A percentile compares a stretch with the other conserved stretches of the same genome.
Evolutionary conservation across 2,113 vertebrate genomes (phyloP).

Genomic region (Corythornis vintsioides): DNA sequence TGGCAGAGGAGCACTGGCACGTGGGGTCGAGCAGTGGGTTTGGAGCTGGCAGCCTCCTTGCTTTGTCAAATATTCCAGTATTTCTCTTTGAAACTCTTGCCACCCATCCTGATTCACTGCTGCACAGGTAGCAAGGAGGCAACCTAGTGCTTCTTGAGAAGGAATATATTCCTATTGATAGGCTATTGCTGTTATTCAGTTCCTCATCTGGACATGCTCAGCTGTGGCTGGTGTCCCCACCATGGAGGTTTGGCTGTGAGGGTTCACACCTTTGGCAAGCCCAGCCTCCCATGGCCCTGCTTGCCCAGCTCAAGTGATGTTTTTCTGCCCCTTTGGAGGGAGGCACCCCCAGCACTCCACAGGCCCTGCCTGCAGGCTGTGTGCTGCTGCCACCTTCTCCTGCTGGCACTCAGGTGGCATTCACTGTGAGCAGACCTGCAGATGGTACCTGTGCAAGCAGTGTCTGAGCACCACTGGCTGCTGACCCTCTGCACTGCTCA

Average conservation of each 20-base stretch:
- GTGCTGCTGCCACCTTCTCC: not conserved
- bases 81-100: not conserved
- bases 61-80: not conserved
- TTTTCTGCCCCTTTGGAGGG: not conserved
- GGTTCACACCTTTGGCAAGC: not conserved
- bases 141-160: not conserved
- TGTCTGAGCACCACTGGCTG: not conserved
- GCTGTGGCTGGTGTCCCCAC: not conserved
- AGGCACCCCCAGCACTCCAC: not conserved
- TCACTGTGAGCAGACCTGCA: not conserved
- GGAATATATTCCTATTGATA: not conserved
- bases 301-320: not conserved
- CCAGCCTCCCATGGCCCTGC: not conserved
- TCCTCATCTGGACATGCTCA: not conserved
- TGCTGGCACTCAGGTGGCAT: not conserved
- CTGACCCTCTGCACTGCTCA: not conserved
- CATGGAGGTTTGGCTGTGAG: not conserved
- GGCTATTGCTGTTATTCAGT: no score
- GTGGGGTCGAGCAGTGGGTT: not conserved
- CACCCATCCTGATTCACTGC: not conserved
- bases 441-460: rapidly evolving
- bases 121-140: rapidly evolving
- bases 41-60: not conserved
- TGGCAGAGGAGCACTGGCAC: not conserved
- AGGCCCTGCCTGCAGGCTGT: not conserved